Evolutionary conservation across 2,113 vertebrate species (phyloP).

Genomic region (Gallinago paraguaiae): DNA sequence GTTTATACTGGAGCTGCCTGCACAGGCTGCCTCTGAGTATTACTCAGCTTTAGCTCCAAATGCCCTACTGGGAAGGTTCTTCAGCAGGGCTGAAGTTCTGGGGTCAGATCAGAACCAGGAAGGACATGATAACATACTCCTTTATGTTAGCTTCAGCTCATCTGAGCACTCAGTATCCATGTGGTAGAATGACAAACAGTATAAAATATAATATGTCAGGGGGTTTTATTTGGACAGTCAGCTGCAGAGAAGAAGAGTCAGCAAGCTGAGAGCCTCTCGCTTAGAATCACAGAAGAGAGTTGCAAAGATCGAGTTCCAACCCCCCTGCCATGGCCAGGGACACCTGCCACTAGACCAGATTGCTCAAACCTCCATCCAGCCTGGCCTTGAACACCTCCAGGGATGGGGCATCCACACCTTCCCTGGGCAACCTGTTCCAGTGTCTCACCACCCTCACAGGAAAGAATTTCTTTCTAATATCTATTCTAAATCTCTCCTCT

Average conservation of each 20-base stretch:
- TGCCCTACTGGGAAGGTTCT: neutral
- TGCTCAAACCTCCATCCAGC: too few species aligned
- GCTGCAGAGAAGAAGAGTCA: neutral
- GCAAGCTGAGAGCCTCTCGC: neutral
- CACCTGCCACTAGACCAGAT: too few species aligned
- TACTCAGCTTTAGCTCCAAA: neutral
- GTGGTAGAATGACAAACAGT: neutral
- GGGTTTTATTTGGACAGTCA: neutral
- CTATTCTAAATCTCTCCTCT: too few species aligned
- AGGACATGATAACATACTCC: neutral
- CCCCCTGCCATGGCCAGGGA: too few species aligned
- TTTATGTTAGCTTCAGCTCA: rapidly evolving
- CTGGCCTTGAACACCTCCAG: too few species aligned
- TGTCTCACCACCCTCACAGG: too few species aligned
- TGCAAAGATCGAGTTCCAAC: too few species aligned
- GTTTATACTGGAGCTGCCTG: neutral
- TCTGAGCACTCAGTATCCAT: neutral
- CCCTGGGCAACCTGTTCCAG: too few species aligned
- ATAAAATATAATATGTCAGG: neutral
- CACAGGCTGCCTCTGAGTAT: neutral
- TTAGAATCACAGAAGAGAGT: neutral
- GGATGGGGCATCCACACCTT: too few species aligned
- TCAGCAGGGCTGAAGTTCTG: neutral
- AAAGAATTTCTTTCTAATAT: too few species aligned
- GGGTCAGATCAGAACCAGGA: neutral